Percentiles rank a stretch among this genome's conserved stretches.
These are phyloP conservation scores for Holacanthus passer DNA, from an alignment of 2,113 vertebrate species.

Conservation along the genomic window DNA sequence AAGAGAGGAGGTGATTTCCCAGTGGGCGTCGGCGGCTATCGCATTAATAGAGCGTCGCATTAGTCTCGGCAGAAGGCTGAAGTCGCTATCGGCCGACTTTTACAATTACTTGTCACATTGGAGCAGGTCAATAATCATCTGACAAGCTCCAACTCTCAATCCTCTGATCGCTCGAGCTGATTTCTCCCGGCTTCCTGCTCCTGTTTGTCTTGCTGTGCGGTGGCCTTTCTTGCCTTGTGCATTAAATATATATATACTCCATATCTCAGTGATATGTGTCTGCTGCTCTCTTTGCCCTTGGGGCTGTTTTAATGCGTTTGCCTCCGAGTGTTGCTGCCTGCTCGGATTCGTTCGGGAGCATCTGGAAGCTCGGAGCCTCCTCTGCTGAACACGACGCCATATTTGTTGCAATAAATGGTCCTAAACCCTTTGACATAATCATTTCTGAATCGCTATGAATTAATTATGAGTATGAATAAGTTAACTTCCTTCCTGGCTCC, in stretches of 20 bases:
- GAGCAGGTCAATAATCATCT: conserved; percentile 48
- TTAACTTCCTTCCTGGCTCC: conserved; percentile 15
- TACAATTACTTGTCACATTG: conserved; percentile 47
- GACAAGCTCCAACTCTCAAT: conserved; percentile 26
- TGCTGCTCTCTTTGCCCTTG: conserved; percentile 22
- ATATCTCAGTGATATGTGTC: conserved; percentile 38
- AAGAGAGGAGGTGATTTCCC: conserved; percentile 65
- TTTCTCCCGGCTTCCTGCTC: background rate
- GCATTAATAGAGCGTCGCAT: conserved; percentile 28
- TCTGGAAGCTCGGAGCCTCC: conserved; percentile 20
- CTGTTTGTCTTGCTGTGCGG: conserved; percentile 15
- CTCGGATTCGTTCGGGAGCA: conserved; percentile 25
- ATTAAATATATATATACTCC: conserved; percentile 55
- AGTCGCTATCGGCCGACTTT: conserved; percentile 36
- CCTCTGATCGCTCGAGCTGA: conserved; percentile 2
- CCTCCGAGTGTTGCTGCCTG: conserved; percentile 7
- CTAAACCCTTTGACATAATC: conserved; percentile 38
- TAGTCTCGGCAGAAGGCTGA: background rate
- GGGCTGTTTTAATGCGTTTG: conserved; percentile 52
- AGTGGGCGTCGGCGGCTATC: conserved; percentile 25
- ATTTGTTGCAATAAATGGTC: conserved; percentile 26
- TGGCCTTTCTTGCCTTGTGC: conserved; percentile 42
- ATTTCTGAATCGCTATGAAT: conserved; percentile 32
- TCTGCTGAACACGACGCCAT: conserved; percentile 9
- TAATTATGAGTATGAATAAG: conserved; percentile 45